Conservation (phyloP, 2,888 invertebrate genomes). For the Dynastes hyllus region DNA sequence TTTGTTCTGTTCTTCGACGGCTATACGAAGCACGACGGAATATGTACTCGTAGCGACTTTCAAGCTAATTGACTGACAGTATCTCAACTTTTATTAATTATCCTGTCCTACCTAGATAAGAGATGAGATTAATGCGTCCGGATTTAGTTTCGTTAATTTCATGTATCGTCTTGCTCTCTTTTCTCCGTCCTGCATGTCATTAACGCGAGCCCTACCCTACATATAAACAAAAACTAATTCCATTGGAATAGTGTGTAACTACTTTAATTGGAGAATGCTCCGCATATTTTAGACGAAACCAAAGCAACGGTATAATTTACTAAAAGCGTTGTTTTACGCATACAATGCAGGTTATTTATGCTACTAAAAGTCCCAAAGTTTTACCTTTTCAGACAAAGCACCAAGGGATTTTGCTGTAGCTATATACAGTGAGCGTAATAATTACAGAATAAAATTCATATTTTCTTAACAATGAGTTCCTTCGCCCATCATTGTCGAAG, state of each 20-base stretch:
- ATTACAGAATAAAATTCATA: no score
- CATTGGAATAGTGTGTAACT: constrained; percentile 37
- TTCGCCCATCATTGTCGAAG: no score
- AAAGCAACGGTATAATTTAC: constrained; percentile 6
- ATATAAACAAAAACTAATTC: constrained; percentile 37
- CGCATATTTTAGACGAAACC: neutral
- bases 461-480: no score
- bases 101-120: constrained; percentile 56
- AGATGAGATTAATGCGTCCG: constrained; percentile 56
- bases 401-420: no score
- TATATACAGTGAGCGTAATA: no score
- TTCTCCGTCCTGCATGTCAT: constrained; percentile 44
- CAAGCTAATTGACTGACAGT: constrained; percentile 58
- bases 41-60: constrained; percentile 43
- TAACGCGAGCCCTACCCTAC: constrained; percentile 40
- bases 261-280: constrained; percentile 50
- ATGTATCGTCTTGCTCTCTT: constrained; percentile 39
- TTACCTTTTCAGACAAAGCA: no score
- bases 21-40: constrained; percentile 35
- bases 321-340: neutral
- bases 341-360: no score
- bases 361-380: no score
- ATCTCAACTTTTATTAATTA: constrained; percentile 59
- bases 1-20: constrained; percentile 36
- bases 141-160: constrained; percentile 55